Percentiles rank a stretch among this genome's conserved stretches.
phyloP scores from a whole-genome alignment of 2,888 invertebrate genomes.

The Hypena proboscidalis region DNA sequence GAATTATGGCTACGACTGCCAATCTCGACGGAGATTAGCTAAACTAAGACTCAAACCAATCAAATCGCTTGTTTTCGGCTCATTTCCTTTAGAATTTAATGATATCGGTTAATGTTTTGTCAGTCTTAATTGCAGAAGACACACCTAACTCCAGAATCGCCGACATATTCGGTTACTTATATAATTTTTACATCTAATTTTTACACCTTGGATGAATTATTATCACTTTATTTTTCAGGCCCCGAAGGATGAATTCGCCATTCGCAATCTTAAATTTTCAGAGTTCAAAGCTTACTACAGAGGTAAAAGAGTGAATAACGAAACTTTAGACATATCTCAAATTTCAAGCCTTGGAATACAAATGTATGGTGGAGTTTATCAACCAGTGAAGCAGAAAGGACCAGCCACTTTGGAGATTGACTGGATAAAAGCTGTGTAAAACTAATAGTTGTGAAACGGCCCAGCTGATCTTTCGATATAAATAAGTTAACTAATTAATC shows the following conservation, averaged over 20 bases:
- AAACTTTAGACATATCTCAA: slow-evolving; percentile 83
- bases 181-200: too few relatives aligned
- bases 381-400: slow-evolving; percentile 86
- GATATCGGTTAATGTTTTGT: too few relatives aligned
- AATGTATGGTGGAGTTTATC: slow-evolving; percentile 88
- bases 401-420: slow-evolving; percentile 87
- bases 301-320: slow-evolving; percentile 84
- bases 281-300: slow-evolving; percentile 87
- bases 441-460: slow-evolving; percentile 8
- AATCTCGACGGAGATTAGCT: too few relatives aligned
- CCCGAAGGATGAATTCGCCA: slow-evolving; percentile 81
- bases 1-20: too few relatives aligned
- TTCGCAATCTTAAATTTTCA: slow-evolving; percentile 78
- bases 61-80: too few relatives aligned
- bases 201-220: too few relatives aligned
- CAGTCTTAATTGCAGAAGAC: too few relatives aligned
- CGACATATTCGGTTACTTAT: too few relatives aligned
- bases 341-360: slow-evolving; percentile 87
- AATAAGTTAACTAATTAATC: too few relatives aligned
- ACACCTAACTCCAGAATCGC: too few relatives aligned
- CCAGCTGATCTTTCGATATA: neutral
- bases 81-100: too few relatives aligned
- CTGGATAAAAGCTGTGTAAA: slow-evolving; percentile 79
- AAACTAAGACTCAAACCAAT: too few relatives aligned
- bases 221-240: slow-evolving; percentile 64